These are phyloP conservation scores for Drosophila falleni DNA, from an alignment of 2,888 invertebrate species.

Conservation along the genomic window DNA sequence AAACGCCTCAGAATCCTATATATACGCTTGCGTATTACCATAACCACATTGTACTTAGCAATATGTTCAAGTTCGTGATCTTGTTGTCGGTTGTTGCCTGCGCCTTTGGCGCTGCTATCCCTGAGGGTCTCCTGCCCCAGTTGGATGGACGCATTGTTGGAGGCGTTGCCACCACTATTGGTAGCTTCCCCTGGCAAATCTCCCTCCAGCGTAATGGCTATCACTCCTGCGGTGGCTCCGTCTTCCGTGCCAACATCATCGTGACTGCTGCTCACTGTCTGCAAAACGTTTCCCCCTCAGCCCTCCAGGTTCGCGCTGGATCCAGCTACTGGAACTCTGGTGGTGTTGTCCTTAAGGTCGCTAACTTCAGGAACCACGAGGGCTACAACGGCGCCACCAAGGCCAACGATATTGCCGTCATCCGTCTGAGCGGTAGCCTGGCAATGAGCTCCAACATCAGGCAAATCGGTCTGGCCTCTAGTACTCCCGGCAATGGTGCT, in stretches of 20 bases:
- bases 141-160: constrained; percentile 83
- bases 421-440: constrained; percentile 86
- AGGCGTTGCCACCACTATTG: constrained; percentile 69
- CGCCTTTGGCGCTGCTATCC: constrained; percentile 68
- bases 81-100: constrained; percentile 66
- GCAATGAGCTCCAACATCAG: constrained; percentile 82
- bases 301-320: constrained; percentile 86
- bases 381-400: constrained; percentile 85
- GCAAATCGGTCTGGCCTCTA: constrained; percentile 84
- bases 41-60: constrained; percentile 32
- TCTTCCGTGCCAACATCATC: constrained; percentile 85
- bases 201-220: constrained; percentile 81
- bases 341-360: constrained; percentile 56
- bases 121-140: constrained; percentile 70
- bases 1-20: constrained; percentile 20
- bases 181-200: constrained; percentile 74
- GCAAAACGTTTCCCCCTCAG: constrained; percentile 62
- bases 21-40: constrained; percentile 27
- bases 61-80: constrained; percentile 73
- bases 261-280: constrained; percentile 88
- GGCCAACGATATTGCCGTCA: constrained; percentile 87
- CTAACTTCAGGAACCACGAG: constrained; percentile 58
- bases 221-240: constrained; percentile 87
- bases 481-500: constrained; percentile 51
- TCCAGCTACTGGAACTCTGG: constrained; percentile 85